Evolutionary conservation across 2,888 invertebrate genomes (phyloP).

Genomic region (Drosophila sordidula): DNA sequence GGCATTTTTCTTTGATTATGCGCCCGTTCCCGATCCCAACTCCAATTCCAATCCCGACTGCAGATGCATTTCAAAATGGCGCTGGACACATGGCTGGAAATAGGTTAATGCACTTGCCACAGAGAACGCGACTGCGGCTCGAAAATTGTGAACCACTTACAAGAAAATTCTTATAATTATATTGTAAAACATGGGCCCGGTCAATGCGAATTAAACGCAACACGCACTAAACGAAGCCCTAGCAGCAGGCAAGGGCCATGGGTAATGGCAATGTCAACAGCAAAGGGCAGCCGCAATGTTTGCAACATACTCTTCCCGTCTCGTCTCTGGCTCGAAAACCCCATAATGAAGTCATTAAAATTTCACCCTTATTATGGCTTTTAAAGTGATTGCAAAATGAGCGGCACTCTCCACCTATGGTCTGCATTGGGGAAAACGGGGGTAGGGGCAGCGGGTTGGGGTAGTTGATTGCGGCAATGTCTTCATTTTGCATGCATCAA

Average conservation of each 20-base stretch:
- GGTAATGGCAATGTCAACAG: slow-evolving; percentile 65
- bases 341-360: slow-evolving; percentile 82
- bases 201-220: slow-evolving; percentile 57
- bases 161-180: slow-evolving; percentile 75
- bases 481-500: slow-evolving; percentile 80
- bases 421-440: background rate
- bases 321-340: slow-evolving; percentile 1
- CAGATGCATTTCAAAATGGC: slow-evolving; percentile 60
- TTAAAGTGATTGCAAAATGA: slow-evolving; percentile 82
- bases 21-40: slow-evolving; percentile 11
- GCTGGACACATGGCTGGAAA: slow-evolving; percentile 43
- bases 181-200: slow-evolving; percentile 57
- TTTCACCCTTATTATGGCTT: slow-evolving; percentile 82
- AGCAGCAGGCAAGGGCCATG: slow-evolving; percentile 15
- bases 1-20: slow-evolving; percentile 51
- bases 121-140: slow-evolving; percentile 11
- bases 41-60: slow-evolving; percentile 9
- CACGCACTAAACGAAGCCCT: slow-evolving; percentile 49
- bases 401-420: slow-evolving; percentile 42
- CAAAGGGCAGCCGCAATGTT: slow-evolving; percentile 39
- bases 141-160: slow-evolving; percentile 58
- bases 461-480: slow-evolving; percentile 62
- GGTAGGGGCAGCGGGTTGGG: slow-evolving; percentile 1
- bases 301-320: slow-evolving; percentile 5
- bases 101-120: slow-evolving; percentile 65